Conservation (phyloP, 2,888 invertebrate genomes). For the Nomada goodeniana region DNA sequence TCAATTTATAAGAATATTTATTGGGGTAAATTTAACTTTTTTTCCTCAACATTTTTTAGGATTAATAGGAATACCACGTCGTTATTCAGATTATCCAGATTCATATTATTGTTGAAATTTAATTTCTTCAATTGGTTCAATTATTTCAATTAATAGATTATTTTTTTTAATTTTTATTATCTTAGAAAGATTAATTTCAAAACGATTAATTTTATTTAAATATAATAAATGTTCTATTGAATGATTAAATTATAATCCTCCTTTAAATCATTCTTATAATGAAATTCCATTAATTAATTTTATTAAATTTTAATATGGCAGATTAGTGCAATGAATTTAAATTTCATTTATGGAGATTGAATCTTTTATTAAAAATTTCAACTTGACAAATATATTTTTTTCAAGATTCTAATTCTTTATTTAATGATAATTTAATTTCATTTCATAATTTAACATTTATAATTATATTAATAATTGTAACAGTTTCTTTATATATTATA, state of each 20-base stretch:
- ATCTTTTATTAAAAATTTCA: slow-evolving; percentile 13
- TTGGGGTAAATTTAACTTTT: slow-evolving; percentile 35
- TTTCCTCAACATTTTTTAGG: slow-evolving; percentile 53
- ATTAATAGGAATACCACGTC: slow-evolving; percentile 36
- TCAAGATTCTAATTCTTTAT: neutral
- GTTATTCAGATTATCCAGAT: slow-evolving; percentile 77
- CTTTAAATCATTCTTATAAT: neutral
- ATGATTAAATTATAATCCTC: slow-evolving; percentile 6
- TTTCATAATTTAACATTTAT: slow-evolving; percentile 14
- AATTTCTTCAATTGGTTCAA: slow-evolving; percentile 76
- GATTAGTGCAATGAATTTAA: slow-evolving; percentile 22
- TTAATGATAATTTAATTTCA: slow-evolving; percentile 1
- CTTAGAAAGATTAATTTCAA: slow-evolving; percentile 86
- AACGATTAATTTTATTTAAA: slow-evolving; percentile 13
- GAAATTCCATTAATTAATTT: neutral
- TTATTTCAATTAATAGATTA: slow-evolving; percentile 43
- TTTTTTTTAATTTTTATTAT: slow-evolving; percentile 89
- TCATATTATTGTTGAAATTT: slow-evolving; percentile 21
- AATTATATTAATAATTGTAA: slow-evolving; percentile 22
- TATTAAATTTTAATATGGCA: slow-evolving; percentile 13
- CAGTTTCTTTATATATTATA: slow-evolving; percentile 81
- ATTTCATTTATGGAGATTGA: neutral
- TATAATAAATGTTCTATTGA: neutral
- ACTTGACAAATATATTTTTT: neutral
- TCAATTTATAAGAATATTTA: slow-evolving; percentile 10